Conservation (phyloP, 2,113 vertebrate genomes). For the Dipodomys stephensi region DNA sequence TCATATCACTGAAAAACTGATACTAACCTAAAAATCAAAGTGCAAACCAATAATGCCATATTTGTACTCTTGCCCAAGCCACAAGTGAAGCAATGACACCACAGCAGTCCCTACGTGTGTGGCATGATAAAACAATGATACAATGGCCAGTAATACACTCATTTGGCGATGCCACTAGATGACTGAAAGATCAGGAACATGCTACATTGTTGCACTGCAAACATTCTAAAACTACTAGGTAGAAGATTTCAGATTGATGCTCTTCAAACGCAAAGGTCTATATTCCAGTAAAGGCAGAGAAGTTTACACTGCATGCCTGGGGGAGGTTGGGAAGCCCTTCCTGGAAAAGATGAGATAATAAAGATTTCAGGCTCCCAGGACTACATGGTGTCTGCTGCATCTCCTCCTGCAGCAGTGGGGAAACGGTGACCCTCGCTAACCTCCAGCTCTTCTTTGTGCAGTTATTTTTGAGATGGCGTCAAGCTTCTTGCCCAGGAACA, state of each 20-base stretch:
- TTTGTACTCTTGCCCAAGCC: background rate
- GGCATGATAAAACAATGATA: background rate
- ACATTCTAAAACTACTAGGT: background rate
- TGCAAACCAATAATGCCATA: background rate
- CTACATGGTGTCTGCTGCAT: background rate
- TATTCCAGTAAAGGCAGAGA: background rate
- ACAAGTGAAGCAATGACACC: background rate
- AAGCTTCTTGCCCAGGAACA: too few relatives aligned
- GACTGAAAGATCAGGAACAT: background rate
- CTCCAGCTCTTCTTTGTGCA: too few relatives aligned
- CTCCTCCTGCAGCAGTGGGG: background rate
- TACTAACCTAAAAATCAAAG: background rate
- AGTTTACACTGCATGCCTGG: background rate
- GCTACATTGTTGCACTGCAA: accelerated
- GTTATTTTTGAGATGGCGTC: too few relatives aligned
- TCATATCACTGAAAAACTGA: background rate
- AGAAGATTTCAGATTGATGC: background rate
- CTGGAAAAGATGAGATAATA: background rate
- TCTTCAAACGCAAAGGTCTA: background rate
- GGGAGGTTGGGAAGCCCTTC: background rate
- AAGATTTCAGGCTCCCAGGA: background rate
- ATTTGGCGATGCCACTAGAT: background rate
- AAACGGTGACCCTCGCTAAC: background rate
- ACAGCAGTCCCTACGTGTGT: background rate
- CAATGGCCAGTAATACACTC: background rate